Base-by-base conservation (phyloP, 2,797 vertebrate genomes). In the Telmatherina bonti region DNA sequence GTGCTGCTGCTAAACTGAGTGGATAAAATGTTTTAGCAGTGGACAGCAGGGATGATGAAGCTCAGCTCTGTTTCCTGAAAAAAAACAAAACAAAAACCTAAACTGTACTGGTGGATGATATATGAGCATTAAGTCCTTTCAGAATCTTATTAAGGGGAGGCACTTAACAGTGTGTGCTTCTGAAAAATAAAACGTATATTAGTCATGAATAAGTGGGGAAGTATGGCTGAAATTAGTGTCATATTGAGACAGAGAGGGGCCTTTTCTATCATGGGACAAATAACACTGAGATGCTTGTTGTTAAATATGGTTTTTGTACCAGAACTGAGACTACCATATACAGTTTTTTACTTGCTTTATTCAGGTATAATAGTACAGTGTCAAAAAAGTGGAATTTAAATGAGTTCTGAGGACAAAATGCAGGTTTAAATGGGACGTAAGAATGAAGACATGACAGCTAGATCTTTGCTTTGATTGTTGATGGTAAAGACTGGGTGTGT, bases 1-100 rank as follows among this genome's bases (percentile, higher is more conserved):
- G 38, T 81, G 43, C 75, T 85, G 68, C 64, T 70, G 67, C 62
- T 67, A 27, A 67, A 75, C 56, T 41, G 49, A 45, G 47, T 68
- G 29, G 45, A 65, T 67, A 47, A 70, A 63, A 41, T 64, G 31
- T 51, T 54, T 41, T 1, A n/a, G 27, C 33, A 33, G 33, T 12
- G 31, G 41, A 60, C 26, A 31, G 38, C 33, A 47, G 62, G 18
- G 59, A 43, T 62, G 70, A 78, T 78, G 63, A 75, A 70, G 68
- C 15, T 3, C 41, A 9, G 20, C 9, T 16, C 10, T 4, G 31
- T 61, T 67, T 62, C 64, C 60, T 62, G 58, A 4, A 45, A 62
- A 66, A 51, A 6, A 24, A 59, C 51, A 45, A 18, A 45, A n/a
- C 20, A 20, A 18, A 20, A 20, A n/a, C n/a, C 22, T 22, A 6